A percentile compares a stretch with the other conserved stretches of the same genome.
Conservation (phyloP, 2,797 vertebrate genomes). For the Acanthurus tractus region DNA sequence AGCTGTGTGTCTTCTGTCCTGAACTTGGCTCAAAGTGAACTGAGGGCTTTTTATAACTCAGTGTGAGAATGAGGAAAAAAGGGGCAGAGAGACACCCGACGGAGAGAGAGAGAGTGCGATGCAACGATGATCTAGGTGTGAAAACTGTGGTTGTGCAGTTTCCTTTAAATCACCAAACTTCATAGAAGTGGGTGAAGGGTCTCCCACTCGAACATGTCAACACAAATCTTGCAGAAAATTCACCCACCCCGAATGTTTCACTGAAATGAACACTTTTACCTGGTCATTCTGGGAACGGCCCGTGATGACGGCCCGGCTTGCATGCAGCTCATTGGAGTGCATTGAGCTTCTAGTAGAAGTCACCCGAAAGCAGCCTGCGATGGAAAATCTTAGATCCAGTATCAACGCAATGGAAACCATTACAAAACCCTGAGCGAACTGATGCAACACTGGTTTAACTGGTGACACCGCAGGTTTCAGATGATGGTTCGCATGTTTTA, state of each 20-base stretch:
- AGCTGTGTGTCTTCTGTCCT: slow-evolving; percentile 22
- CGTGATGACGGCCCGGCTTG: background rate
- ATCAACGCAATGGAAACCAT: slow-evolving; percentile 30
- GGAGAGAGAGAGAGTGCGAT: slow-evolving; percentile 37
- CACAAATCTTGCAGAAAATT: slow-evolving; percentile 7
- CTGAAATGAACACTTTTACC: background rate
- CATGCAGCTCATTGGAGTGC: background rate
- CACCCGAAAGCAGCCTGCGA: slow-evolving; percentile 15
- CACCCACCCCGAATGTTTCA: background rate
- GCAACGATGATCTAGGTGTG: slow-evolving; percentile 76
- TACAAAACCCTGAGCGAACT: background rate
- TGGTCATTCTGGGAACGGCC: slow-evolving; percentile 13
- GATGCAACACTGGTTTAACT: background rate
- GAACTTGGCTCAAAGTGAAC: slow-evolving; percentile 41
- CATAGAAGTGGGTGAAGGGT: slow-evolving; percentile 78
- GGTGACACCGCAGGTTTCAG: background rate
- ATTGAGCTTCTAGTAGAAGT: background rate
- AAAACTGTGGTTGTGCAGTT: slow-evolving; percentile 78
- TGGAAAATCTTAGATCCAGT: too few species aligned
- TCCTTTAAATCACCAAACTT: slow-evolving; percentile 81
- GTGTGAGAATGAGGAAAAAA: slow-evolving; percentile 3
- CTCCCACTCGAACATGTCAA: slow-evolving; percentile 47
- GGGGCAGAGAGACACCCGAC: slow-evolving; percentile 15
- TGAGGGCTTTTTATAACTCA: slow-evolving; percentile 56
- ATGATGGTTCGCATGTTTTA: background rate